Evolutionary conservation across 2,113 vertebrate species (phyloP).

Genomic region (Rhinoptilus africanus): DNA sequence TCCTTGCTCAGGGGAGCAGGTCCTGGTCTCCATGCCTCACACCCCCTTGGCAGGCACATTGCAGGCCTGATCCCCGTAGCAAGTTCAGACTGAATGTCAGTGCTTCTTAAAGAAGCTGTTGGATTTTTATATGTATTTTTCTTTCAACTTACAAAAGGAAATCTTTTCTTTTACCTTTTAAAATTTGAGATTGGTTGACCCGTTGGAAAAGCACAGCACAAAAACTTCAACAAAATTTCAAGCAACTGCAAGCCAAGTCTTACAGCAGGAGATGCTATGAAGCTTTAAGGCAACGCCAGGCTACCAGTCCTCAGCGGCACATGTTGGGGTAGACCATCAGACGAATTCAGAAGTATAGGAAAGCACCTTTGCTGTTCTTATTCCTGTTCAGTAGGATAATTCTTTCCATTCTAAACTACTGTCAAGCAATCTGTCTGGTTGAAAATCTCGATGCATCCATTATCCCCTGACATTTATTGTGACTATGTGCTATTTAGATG

Average conservation of each 20-base stretch:
- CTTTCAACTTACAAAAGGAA: not conserved
- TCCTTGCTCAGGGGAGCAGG: not conserved
- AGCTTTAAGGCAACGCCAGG: not conserved
- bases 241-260: not conserved
- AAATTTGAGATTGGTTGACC: not conserved
- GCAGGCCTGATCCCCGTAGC: not conserved
- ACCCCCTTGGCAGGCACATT: not conserved
- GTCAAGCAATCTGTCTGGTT: not conserved
- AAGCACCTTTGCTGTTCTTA: not conserved
- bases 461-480: slow-evolving; percentile 23
- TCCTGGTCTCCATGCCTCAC: not conserved
- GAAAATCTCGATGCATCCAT: slow-evolving; percentile 18
- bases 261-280: not conserved
- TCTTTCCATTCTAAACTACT: not conserved
- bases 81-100: not conserved
- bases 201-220: not conserved
- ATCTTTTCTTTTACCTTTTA: not conserved
- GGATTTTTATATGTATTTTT: not conserved
- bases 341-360: not conserved
- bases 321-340: not conserved
- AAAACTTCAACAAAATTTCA: not conserved
- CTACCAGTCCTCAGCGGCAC: not conserved
- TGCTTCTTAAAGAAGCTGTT: not conserved
- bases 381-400: not conserved
- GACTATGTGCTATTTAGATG: not conserved